phyloP scores from a whole-genome alignment of 1,140 invertebrate species.

The Magallana ariakensis region DNA sequence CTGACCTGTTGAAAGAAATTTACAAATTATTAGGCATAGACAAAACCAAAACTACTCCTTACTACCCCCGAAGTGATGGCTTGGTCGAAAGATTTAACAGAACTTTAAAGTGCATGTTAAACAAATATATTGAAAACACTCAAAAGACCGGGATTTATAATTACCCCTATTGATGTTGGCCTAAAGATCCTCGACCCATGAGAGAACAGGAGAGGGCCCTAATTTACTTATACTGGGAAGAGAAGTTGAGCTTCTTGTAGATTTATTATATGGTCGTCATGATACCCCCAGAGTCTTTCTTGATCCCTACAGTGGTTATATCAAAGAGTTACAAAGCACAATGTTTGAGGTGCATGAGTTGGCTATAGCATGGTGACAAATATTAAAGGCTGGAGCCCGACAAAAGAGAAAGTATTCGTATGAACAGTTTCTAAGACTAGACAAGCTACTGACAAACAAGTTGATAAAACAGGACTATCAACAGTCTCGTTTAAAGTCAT shows the following conservation, averaged over 20 bases:
- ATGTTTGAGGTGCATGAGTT: neutral
- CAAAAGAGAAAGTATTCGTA: too few relatives aligned
- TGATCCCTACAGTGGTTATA: neutral
- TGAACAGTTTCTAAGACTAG: too few relatives aligned
- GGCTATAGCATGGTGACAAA: neutral
- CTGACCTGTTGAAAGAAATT: neutral
- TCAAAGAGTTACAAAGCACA: neutral
- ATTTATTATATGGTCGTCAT: neutral
- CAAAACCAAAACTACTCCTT: too few relatives aligned
- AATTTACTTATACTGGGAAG: neutral
- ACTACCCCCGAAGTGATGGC: too few relatives aligned
- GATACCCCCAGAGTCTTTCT: neutral
- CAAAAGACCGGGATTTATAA: neutral
- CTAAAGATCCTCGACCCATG: neutral
- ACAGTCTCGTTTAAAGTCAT: too few relatives aligned
- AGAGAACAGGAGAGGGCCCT: neutral
- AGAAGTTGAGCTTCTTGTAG: slow-evolving; percentile 1
- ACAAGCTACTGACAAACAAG: too few relatives aligned
- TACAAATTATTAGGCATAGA: too few relatives aligned
- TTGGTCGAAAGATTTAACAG: too few relatives aligned
- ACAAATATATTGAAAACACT: neutral
- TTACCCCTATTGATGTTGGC: neutral
- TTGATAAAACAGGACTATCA: too few relatives aligned
- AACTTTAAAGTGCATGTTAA: neutral
- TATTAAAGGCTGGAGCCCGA: too few relatives aligned